Evolutionary conservation across 2,113 vertebrate genomes (phyloP).

Genomic region (Pedionomus torquatus): DNA sequence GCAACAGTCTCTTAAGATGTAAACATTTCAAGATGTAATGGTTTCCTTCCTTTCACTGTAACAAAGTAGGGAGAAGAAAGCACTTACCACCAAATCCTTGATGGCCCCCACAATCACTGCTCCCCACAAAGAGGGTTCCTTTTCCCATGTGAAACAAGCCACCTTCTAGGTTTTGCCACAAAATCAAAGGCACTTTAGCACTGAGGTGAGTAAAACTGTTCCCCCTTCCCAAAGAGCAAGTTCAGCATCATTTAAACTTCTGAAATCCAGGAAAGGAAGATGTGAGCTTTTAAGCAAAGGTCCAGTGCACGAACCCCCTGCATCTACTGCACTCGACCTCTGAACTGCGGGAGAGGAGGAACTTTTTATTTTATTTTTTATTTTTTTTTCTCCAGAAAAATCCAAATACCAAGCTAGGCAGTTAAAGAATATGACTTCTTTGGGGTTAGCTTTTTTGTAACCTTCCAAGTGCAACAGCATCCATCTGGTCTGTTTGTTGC

Average conservation of each 20-base stretch:
- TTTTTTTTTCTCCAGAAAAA: neutral
- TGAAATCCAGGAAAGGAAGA: neutral
- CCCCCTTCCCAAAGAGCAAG: neutral
- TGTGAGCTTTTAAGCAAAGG: neutral
- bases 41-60: neutral
- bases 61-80: neutral
- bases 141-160: neutral
- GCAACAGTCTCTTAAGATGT: neutral
- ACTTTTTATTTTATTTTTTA: neutral
- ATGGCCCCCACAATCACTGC: too few species aligned
- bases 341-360: neutral
- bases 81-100: neutral
- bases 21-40: neutral
- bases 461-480: neutral
- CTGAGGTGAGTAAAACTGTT: neutral
- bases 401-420: neutral
- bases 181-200: neutral
- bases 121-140: neutral
- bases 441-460: neutral
- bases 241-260: neutral
- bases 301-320: neutral
- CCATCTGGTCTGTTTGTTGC: neutral
- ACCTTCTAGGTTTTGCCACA: neutral
- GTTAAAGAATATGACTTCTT: rapidly evolving
- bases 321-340: neutral